Evolutionary conservation across 2,113 vertebrate genomes (phyloP).

Genomic region (Cyrtonyx montezumae): DNA sequence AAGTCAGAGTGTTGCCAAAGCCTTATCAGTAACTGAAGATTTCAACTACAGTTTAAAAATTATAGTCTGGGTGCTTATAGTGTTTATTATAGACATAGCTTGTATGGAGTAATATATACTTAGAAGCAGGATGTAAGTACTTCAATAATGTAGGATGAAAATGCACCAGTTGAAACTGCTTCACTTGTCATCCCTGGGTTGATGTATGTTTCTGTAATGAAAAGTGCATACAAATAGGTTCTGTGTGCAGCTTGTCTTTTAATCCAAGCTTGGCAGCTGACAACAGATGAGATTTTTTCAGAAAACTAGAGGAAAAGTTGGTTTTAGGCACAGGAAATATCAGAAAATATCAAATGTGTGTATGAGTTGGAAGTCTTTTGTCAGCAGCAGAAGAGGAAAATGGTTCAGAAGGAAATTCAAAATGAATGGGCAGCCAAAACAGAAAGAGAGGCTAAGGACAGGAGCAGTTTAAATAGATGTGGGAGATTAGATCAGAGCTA

Average conservation of each 20-base stretch:
- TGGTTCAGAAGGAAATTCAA: background rate
- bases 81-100: background rate
- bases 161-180: constrained; percentile 27
- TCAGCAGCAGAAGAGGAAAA: background rate
- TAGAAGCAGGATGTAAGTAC: background rate
- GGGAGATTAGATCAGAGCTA: background rate
- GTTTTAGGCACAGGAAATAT: background rate
- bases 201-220: background rate
- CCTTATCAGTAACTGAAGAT: background rate
- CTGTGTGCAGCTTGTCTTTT: background rate
- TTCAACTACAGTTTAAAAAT: background rate
- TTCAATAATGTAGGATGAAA: constrained; percentile 37
- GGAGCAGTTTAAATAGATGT: constrained; percentile 23
- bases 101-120: background rate
- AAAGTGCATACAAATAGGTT: background rate
- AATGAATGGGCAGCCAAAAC: constrained; percentile 27
- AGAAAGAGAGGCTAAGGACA: background rate
- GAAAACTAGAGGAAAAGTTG: constrained; percentile 18
- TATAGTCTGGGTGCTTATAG: background rate
- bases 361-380: background rate
- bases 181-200: background rate
- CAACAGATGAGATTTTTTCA: background rate
- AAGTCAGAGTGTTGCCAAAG: constrained; percentile 42
- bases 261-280: background rate
- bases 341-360: background rate